Evolutionary conservation across 2,797 vertebrate species (phyloP), one percentile per base, ranked within the genome.

Genomic region (Arnoldichthys spilopterus): DNA sequence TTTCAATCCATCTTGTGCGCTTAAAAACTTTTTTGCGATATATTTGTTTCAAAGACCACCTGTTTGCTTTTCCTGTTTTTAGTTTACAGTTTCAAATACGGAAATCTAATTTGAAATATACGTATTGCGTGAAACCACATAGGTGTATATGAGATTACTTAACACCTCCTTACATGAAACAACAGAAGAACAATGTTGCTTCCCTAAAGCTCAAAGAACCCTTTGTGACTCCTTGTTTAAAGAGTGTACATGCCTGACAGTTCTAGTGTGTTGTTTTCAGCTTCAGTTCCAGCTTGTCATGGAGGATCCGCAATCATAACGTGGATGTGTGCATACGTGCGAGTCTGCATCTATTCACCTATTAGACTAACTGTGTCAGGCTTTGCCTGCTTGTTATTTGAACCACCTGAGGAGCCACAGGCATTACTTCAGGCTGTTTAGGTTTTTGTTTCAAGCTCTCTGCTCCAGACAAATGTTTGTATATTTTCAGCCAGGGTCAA

Each of bases 341-440:
- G 24, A 6, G 34, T 49, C 49, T 40, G 30, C 51, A 34, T 56
- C 9, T 37, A 4, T 37, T 3, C 40, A 43, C 32, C 37, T 43
- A 15, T 26, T 67, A 67, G 5, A 4, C 11, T 32, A 47, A 47
- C 63, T 43, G n/a, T 6, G 8, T 66, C 34, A 66, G 34, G n/a
- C n/a, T 66, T 43, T 43, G 22, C 6, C 6, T 26, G 22, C 4
- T n/a, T 20, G 47, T 40, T 68, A 80, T 79, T 37, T 64, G 62
- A 82, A 72, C 71, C 75, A 73, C 51, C 78, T 2, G 15, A 49
- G 73, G 51, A 78, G 68, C 40, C 47, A 15, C 24, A 43, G 45
- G 51, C n/a, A 80, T 78, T 72, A 85, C 74, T 13, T 72, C 67
- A 80, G 61, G 34, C 37, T 18, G 32, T 72, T 59, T 73, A 43